Percentiles rank a stretch among this genome's conserved stretches.
phyloP scores from a whole-genome alignment of 2,113 vertebrate species.

The Myotis brandtii region DNA sequence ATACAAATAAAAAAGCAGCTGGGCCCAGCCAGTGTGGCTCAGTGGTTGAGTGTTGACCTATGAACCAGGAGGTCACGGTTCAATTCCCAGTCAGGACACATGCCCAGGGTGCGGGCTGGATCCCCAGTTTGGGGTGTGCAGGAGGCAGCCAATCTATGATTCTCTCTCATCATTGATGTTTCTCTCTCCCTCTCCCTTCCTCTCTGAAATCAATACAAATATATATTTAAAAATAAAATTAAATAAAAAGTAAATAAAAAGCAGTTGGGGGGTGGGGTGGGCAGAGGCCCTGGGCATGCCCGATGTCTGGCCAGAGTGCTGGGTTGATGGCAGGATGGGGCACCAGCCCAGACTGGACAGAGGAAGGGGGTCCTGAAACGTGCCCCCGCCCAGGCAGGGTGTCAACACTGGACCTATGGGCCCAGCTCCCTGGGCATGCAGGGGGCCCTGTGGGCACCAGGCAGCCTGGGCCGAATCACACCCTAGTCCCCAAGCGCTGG shows the following conservation, averaged over 20 bases:
- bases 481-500: fast-evolving
- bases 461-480: background rate
- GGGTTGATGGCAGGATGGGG: no score
- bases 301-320: background rate
- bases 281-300: background rate
- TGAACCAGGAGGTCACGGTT: no score
- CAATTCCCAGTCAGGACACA: no score
- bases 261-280: fast-evolving
- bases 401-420: fast-evolving
- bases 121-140: no score
- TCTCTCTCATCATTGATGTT: no score
- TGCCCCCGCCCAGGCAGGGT: background rate
- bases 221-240: no score
- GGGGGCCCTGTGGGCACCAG: background rate
- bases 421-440: background rate
- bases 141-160: no score
- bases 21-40: no score
- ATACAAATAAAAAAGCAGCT: background rate
- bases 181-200: no score
- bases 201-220: no score
- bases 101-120: no score
- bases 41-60: no score
- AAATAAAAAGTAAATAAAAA: background rate
- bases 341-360: background rate
- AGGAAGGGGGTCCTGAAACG: background rate